Percentiles rank a stretch among this genome's conserved stretches.
Conservation (phyloP, 2,797 vertebrate species). For the Fringilla coelebs region DNA sequence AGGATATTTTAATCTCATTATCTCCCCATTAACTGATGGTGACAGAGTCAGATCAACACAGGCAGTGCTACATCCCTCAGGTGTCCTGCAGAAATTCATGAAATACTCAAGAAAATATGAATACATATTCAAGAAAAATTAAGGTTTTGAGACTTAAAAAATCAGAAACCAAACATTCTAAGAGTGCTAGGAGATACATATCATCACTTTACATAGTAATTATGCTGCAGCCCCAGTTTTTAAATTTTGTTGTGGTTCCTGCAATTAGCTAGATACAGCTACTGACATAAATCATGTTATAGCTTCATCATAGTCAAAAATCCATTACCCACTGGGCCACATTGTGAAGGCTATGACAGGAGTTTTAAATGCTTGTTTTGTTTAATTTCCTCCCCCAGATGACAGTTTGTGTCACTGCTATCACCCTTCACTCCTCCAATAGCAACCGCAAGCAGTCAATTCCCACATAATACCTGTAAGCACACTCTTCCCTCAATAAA, state of each 20-base stretch:
- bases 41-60: neutral
- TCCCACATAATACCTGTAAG: neutral
- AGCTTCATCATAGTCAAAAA: neutral
- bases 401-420: neutral
- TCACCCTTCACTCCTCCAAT: neutral
- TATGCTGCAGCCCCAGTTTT: fast-evolving
- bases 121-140: neutral
- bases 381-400: neutral
- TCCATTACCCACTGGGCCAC: neutral
- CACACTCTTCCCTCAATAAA: neutral
- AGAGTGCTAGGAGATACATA: neutral
- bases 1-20: neutral
- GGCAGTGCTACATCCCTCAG: neutral
- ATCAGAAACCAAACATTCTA: fast-evolving
- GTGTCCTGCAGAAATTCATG: neutral
- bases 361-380: neutral
- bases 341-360: neutral
- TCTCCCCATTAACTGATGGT: neutral
- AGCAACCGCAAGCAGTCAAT: neutral
- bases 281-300: neutral
- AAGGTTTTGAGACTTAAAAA: neutral
- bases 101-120: neutral
- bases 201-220: neutral
- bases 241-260: neutral
- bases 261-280: neutral